Evolutionary conservation across 2,888 invertebrate genomes (phyloP).

Genomic region (Ichneumoninae sp.): DNA sequence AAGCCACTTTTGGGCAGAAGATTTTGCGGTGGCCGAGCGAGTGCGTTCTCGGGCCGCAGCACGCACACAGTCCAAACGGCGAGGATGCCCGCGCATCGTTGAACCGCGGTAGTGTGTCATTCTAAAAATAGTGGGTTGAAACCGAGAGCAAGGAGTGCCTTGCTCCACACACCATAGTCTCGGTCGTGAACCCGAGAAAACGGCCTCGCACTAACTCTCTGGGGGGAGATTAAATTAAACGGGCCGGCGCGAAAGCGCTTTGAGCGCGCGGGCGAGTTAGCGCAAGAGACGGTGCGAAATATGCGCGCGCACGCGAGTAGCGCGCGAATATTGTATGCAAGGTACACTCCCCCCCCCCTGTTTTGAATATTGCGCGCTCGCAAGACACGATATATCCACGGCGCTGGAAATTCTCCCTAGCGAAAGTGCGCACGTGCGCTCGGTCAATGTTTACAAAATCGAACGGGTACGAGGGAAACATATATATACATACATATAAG

Average conservation of each 20-base stretch:
- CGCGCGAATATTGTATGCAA: not conserved
- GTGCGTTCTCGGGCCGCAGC: slow-evolving; percentile 36
- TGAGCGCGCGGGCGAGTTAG: slow-evolving; percentile 39
- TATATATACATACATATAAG: not conserved
- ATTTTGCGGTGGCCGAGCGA: slow-evolving; percentile 66
- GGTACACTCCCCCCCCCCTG: not conserved
- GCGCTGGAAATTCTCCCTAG: slow-evolving; percentile 4
- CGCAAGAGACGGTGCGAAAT: slow-evolving; percentile 1
- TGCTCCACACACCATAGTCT: slow-evolving; percentile 59
- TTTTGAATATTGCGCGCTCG: not conserved
- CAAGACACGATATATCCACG: not conserved
- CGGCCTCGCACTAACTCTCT: slow-evolving; percentile 70
- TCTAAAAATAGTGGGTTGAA: slow-evolving; percentile 79
- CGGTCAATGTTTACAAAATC: slow-evolving; percentile 58
- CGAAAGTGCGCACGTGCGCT: slow-evolving; percentile 59
- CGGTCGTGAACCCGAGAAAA: slow-evolving; percentile 80
- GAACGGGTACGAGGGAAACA: slow-evolving; percentile 43
- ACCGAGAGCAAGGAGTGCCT: slow-evolving; percentile 60
- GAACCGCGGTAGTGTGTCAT: slow-evolving; percentile 83
- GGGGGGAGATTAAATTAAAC: slow-evolving; percentile 75
- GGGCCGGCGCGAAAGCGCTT: slow-evolving; percentile 65
- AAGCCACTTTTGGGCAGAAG: slow-evolving; percentile 76
- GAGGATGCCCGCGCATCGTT: slow-evolving; percentile 74
- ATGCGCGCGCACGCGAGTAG: slow-evolving; percentile 9
- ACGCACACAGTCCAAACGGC: slow-evolving; percentile 29